Evolutionary conservation across 2,113 vertebrate species (phyloP).

Genomic region (Nesogale talazaci): DNA sequence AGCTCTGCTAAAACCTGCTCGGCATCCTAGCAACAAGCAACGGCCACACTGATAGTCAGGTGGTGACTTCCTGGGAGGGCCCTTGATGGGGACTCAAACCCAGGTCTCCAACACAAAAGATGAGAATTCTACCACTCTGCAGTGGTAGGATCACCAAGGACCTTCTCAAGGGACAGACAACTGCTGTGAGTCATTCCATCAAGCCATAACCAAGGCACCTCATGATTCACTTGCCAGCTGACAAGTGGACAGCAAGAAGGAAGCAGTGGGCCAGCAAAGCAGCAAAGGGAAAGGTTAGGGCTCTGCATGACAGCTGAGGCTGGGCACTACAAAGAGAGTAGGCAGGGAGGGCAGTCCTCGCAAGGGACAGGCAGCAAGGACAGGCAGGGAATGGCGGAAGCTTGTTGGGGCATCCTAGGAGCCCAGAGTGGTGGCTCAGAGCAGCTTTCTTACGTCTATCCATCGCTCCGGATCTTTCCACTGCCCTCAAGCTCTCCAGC

Average conservation of each 20-base stretch:
- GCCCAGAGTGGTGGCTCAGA: too few species aligned
- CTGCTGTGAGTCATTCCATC: neutral
- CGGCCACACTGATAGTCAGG: neutral
- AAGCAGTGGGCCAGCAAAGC: neutral
- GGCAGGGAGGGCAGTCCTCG: fast-evolving
- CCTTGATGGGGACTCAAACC: neutral
- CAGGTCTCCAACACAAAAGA: neutral
- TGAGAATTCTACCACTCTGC: neutral
- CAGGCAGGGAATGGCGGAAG: neutral
- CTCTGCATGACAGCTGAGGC: neutral
- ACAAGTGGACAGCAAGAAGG: neutral
- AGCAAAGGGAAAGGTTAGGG: neutral
- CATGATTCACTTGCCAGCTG: neutral
- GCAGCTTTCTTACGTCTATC: neutral
- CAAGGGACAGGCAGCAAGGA: fast-evolving
- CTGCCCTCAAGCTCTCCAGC: conserved; percentile 38
- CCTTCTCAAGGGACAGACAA: neutral
- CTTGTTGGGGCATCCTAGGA: fast-evolving
- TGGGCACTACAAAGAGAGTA: fast-evolving
- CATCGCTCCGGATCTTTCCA: conserved; percentile 56
- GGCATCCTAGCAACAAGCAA: neutral
- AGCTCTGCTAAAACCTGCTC: neutral
- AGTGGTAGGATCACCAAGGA: neutral
- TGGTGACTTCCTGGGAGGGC: neutral
- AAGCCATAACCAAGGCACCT: neutral